Evolutionary conservation across 2,888 invertebrate species (phyloP), one percentile per base, ranked within the genome.

Genomic region (Tenthredo notha): DNA sequence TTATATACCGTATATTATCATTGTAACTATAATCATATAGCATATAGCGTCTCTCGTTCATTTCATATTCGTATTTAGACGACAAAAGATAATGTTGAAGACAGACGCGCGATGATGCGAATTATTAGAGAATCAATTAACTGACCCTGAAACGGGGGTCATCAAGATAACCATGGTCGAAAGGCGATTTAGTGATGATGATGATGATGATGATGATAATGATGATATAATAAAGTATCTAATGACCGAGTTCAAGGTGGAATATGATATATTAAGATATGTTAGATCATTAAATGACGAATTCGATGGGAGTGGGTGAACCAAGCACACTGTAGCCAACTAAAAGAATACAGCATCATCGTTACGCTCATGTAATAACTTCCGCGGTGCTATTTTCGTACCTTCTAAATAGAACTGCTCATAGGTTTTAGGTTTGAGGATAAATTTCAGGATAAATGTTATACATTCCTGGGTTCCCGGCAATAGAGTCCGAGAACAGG

Each of bases 121-220:
- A 67, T 67, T 67, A 67, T 67, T 67, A 67, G 33, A 67, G 33
- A 67, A 67, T 33, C 33, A 33, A 67, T 67, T 67, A 67, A 33
- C 67, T 33, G 74, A 74, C 74, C 74, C 43, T 74, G 74, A 25
- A 47, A 74, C 25, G 74, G 74, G 43, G 21, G 25, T 74, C 74
- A 74, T 43, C 74, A 43, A 43, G 43, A 74, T 74, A 40, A 40
- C 74, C 74, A 40, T 40, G 74, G 43, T 74, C 25, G 74, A 47
- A 77, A 54, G 15, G 12, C 50, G 18, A 77, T 77, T 77, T 77
- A 18, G 50, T n/a, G 29, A 77, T 50, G 47, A 77, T 29, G n/a
- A 54, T 54, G n/a, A n/a, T n/a, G n/a, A n/a, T n/a, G n/a, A n/a
- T n/a, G n/a, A n/a, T n/a, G n/a, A n/a, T n/a, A n/a, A n/a, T n/a